These are phyloP conservation scores for Ceratosolen fusciceps DNA, from an alignment of 1,140 invertebrate genomes.

Conservation along the genomic window DNA sequence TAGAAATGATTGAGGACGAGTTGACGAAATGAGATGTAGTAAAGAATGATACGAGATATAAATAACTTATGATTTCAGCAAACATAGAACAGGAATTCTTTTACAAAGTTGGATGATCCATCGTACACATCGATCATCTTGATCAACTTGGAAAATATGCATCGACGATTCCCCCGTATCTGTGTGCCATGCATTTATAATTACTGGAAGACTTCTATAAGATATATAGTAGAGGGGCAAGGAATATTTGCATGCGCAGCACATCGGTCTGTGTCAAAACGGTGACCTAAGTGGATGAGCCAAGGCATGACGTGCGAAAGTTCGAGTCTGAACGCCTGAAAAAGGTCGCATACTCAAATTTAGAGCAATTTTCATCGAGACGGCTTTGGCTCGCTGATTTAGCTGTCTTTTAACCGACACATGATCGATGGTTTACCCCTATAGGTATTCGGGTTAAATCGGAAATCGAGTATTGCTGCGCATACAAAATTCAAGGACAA, in stretches of 20 bases:
- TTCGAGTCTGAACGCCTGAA: not conserved
- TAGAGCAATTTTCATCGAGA: not conserved
- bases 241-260: slow-evolving; percentile 66
- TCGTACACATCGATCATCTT: slow-evolving; percentile 42
- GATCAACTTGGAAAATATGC: slow-evolving; percentile 57
- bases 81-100: slow-evolving; percentile 27
- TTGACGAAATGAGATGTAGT: not conserved
- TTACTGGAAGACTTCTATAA: slow-evolving; percentile 60
- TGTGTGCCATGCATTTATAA: slow-evolving; percentile 64
- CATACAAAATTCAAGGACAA: not conserved
- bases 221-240: not conserved
- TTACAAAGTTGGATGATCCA: slow-evolving; percentile 63
- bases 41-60: not conserved
- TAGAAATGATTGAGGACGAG: not conserved
- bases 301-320: slow-evolving; percentile 27
- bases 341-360: slow-evolving; percentile 18
- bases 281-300: slow-evolving; percentile 38
- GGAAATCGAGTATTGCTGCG: not conserved
- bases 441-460: not conserved
- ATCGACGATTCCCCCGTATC: slow-evolving; percentile 50
- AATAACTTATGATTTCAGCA: not conserved
- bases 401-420: not conserved
- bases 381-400: not conserved
- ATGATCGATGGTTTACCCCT: not conserved
- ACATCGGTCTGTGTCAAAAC: slow-evolving; percentile 27